Conservation (phyloP, 2,797 vertebrate species). For the Bufotes viridis region DNA sequence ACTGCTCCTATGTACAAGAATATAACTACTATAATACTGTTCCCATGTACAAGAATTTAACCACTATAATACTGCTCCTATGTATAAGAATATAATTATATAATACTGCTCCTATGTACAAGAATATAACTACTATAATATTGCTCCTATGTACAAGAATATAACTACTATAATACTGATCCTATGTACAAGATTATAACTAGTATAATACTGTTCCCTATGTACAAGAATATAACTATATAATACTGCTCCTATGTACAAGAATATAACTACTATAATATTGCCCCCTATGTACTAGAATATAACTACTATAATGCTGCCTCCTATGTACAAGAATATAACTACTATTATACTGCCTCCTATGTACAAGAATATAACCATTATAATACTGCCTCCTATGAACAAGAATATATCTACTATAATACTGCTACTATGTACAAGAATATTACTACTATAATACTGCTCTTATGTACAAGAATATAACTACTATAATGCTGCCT, state of each 20-base stretch:
- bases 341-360: background rate
- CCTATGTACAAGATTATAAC: background rate
- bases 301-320: background rate
- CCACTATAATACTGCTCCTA: background rate
- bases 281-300: no score
- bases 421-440: background rate
- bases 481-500: background rate
- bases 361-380: background rate
- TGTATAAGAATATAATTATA: background rate
- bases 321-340: background rate
- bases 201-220: background rate
- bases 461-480: background rate
- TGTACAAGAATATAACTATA: background rate
- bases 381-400: background rate
- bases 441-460: background rate
- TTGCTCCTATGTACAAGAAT: background rate
- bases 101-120: no score
- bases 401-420: background rate
- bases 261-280: slow-evolving; percentile 3
- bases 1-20: background rate
- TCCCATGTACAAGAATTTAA: background rate
- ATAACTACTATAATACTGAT: background rate
- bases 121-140: no score
- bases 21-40: no score
- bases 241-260: background rate